phyloP scores from a whole-genome alignment of 37 sponge, comb jelly and placozoan species.

The Mnemiopsis leidyi region DNA sequence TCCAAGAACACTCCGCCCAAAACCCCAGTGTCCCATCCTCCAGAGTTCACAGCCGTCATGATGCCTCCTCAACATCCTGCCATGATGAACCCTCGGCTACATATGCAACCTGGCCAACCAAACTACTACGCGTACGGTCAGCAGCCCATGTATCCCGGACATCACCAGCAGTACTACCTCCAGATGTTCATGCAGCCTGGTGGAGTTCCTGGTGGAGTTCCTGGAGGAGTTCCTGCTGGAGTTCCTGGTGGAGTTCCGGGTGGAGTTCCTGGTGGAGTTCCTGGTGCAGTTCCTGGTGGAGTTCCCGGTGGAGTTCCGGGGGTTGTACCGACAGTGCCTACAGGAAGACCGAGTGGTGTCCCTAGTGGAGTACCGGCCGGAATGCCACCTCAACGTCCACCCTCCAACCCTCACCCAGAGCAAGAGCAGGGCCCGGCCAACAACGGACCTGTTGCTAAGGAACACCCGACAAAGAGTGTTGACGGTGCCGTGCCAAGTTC shows the following conservation, averaged over 20 bases:
- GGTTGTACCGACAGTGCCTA: too few relatives aligned
- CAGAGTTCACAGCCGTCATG: background rate
- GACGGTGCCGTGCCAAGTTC: background rate
- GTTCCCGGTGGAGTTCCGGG: too few relatives aligned
- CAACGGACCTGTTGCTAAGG: slow-evolving; percentile 23
- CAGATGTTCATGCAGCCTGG: slow-evolving; percentile 44
- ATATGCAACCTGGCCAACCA: background rate
- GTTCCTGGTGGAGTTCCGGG: too few relatives aligned
- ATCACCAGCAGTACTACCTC: slow-evolving; percentile 40
- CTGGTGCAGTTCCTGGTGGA: too few relatives aligned
- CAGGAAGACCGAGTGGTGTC: too few relatives aligned
- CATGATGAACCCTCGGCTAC: background rate
- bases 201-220: too few relatives aligned
- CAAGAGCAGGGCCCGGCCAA: background rate
- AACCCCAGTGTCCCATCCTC: background rate
- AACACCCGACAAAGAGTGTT: background rate
- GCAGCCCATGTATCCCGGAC: slow-evolving; percentile 7
- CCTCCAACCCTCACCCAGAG: background rate
- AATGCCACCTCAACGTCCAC: background rate
- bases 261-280: too few relatives aligned
- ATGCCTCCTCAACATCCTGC: background rate
- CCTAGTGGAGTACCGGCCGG: background rate
- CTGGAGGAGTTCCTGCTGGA: too few relatives aligned
- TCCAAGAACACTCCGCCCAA: background rate
- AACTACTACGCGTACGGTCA: background rate